Evolutionary conservation across 1,140 invertebrate genomes (phyloP), one percentile per base, ranked within the genome.

Genomic region (Thrips palmi): DNA sequence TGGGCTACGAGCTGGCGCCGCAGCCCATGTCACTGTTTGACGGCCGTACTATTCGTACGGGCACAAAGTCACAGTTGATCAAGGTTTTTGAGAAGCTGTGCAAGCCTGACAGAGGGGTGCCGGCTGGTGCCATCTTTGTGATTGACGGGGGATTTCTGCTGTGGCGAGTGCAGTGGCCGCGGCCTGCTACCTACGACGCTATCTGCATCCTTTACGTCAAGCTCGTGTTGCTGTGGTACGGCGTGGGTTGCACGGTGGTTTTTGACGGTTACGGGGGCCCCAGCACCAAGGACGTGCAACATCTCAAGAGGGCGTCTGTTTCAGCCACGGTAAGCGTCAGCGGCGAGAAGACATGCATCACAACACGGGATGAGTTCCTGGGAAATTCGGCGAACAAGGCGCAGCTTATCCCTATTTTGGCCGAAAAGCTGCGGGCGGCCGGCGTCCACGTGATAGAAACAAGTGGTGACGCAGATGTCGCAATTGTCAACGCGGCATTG

Each of bases 161-260:
- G 24, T 12, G 12, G 7, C 7, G 12, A 27, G 24, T 27, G 12
- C 12, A 12, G 7, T 27, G 24, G 24, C 7, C 7, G 7, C 12
- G 7, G 24, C 7, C 7, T 27, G 24, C 7, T 8, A 27, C 24
- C 24, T 27, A 8, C 24, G 12, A 12, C 24, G 24, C 7, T 7
- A 27, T 27, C 7, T 7, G 7, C 12, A 12, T 8, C 7, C 7
- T 8, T 39, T 27, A 77, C 72, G 36, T 41, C 7, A 29, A 29
- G 17, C 44, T 41, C 24, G 31, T 44, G 12, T 14, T 22, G 36
- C 33, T 20, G 4, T 25, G 41, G 33, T 46, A 31, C 18, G 34
- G 21, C 12, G 17, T 32, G 6, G 33, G 34, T 20, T 29, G 15
- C 5, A 29, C 15, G 6, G 33, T 46, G 29, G 29, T 47, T 33